These are phyloP conservation scores for Gryllus bimaculatus DNA, from an alignment of 1,140 invertebrate species.

Conservation along the genomic window DNA sequence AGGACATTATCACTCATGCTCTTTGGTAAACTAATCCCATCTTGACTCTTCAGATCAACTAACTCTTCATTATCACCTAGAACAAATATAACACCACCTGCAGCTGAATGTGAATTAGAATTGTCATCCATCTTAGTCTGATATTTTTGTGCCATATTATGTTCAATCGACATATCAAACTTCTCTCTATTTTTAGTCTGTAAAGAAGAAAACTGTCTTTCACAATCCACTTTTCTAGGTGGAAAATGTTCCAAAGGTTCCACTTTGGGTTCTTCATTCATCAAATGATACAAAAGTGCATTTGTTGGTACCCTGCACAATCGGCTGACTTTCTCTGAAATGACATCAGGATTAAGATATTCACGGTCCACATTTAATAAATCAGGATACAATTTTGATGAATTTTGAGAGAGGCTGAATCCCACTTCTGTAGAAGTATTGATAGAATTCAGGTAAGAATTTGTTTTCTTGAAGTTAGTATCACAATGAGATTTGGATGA, in stretches of 20 bases:
- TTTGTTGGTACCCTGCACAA: slow-evolving; percentile 17
- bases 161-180: no score
- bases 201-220: slow-evolving; percentile 11
- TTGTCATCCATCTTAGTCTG: background rate
- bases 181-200: background rate
- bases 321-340: slow-evolving; percentile 15
- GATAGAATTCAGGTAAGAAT: background rate
- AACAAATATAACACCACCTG: slow-evolving; percentile 53
- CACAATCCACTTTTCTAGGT: slow-evolving; percentile 13
- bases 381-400: background rate
- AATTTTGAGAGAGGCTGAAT: background rate
- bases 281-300: slow-evolving; percentile 15
- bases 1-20: background rate
- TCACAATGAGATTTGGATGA: background rate
- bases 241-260: background rate
- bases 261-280: background rate
- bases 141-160: no score
- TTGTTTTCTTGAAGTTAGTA: background rate
- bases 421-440: background rate
- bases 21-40: background rate
- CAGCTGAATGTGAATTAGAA: slow-evolving; percentile 26
- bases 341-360: slow-evolving; percentile 1
- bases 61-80: slow-evolving; percentile 63
- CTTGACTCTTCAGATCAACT: slow-evolving; percentile 37
- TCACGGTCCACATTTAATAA: background rate